Evolutionary conservation across 1,140 invertebrate species (phyloP).

Genomic region (Lysiphlebus fabarum): DNA sequence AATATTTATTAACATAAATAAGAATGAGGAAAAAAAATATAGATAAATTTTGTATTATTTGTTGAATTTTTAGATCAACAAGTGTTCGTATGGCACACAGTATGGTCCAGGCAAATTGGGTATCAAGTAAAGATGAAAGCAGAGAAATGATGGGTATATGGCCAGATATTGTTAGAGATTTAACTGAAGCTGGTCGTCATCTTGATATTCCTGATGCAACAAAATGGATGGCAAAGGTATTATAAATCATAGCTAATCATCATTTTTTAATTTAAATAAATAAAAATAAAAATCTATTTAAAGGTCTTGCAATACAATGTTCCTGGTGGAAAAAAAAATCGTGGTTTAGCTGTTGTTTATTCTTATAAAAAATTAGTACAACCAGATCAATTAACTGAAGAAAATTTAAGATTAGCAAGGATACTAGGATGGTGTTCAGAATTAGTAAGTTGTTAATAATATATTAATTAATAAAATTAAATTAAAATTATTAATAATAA

Average conservation of each 20-base stretch:
- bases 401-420: constrained; percentile 75
- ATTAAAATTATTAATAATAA: too few relatives aligned
- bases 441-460: constrained; percentile 69
- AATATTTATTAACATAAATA: too few relatives aligned
- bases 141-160: constrained; percentile 83
- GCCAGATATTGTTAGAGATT: constrained; percentile 78
- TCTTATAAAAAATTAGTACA: constrained; percentile 74
- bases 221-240: constrained; percentile 76
- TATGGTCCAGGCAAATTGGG: constrained; percentile 60
- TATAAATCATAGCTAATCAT: too few relatives aligned
- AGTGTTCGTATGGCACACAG: constrained; percentile 43
- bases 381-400: constrained; percentile 64
- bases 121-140: constrained; percentile 72
- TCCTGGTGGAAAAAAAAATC: constrained; percentile 72
- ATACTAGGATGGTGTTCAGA: constrained; percentile 93
- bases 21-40: not conserved
- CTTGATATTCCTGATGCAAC: constrained; percentile 72
- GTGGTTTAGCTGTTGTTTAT: constrained; percentile 76
- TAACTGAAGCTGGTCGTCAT: constrained; percentile 69
- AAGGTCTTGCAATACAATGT: constrained; percentile 79
- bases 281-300: constrained; percentile 28
- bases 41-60: constrained; percentile 4
- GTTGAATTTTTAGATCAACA: constrained; percentile 26
- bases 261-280: constrained; percentile 9
- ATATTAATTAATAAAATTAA: constrained; percentile 18